Evolutionary conservation across 2,888 invertebrate genomes (phyloP), one percentile per base, ranked within the genome.

Genomic region (Euphydryas editha): DNA sequence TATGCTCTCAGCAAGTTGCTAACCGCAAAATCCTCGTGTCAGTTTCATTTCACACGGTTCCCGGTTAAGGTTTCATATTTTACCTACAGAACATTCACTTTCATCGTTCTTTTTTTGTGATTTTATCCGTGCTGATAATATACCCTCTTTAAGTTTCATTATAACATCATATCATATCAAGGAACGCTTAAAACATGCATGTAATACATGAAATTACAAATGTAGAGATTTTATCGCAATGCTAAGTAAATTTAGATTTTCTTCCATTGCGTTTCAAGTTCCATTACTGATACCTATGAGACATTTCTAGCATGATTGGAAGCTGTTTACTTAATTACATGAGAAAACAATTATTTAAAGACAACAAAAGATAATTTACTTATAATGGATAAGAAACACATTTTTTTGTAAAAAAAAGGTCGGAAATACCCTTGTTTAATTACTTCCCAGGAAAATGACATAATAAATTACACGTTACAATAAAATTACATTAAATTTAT

Each of bases 361-460:
- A 86, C 82, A 87, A 89, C 85, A 88, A 90, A 84, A 84, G 82
- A 82, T 77, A 80, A 79, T 75, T 73, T 77, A 44, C 42, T 44
- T 44, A 75, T 75, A 79, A 76, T 73, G 76, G 74, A 78, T 71
- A 8, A 30, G 30, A 30, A 30, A 59, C 39, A 61, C 18, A 79
- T 80, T 79, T 77, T 77, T 80, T 78, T 67, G 73, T 82, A 81
- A 86, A 85, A 83, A 86, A 88, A 88, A 30, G n/a, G 30, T 90
- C 88, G 92, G 91, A 90, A 91, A 90, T 90, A 83, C 91, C 90
- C 78, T 81, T 58, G 54, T 75, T 77, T 85, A 86, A 86, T 87
- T 83, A 84, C 81, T 87, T 89, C 83, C 85, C 77, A 80, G 80
- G 84, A 87, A 88, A 86, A 81, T 72, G 61, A 73, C 66, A 78